Conservation (phyloP, 2,888 invertebrate genomes). For the Automeris io region DNA sequence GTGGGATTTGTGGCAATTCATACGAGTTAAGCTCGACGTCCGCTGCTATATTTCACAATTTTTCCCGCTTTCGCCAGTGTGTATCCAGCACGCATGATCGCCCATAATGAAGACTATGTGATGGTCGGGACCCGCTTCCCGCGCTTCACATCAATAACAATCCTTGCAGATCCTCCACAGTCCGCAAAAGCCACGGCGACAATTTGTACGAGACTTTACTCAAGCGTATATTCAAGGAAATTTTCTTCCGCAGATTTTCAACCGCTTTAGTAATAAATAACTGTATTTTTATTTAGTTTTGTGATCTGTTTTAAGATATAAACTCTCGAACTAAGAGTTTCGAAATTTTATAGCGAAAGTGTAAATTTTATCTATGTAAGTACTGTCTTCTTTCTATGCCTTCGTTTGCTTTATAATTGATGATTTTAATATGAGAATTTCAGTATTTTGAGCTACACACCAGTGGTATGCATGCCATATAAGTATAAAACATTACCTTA, state of each 20-base stretch:
- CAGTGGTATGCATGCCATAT: no score
- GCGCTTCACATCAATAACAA: slow-evolving; percentile 61
- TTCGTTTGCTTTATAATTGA: no score
- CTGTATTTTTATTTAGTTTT: slow-evolving; percentile 23
- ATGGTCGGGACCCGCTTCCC: slow-evolving; percentile 27
- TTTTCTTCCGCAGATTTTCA: slow-evolving; percentile 29
- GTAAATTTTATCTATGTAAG: no score
- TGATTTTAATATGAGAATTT: no score
- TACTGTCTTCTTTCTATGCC: no score
- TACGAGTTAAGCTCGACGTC: slow-evolving; percentile 41
- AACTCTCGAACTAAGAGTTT: no score
- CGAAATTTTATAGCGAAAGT: no score
- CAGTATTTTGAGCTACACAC: no score
- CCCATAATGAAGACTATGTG: slow-evolving; percentile 59
- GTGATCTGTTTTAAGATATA: slow-evolving; percentile 8
- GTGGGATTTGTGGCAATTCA: slow-evolving; percentile 42
- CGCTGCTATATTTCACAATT: slow-evolving; percentile 48
- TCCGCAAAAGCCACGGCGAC: slow-evolving; percentile 51
- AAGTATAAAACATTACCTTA: no score
- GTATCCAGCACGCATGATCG: slow-evolving; percentile 57
- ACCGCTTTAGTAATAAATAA: slow-evolving; percentile 33
- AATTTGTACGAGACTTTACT: slow-evolving; percentile 57
- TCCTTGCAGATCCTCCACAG: slow-evolving; percentile 47
- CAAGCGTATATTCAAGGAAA: slow-evolving; percentile 37
- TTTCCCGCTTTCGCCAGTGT: slow-evolving; percentile 39